Evolutionary conservation across 2,888 invertebrate genomes (phyloP).

Genomic region (Melolontha melolontha): DNA sequence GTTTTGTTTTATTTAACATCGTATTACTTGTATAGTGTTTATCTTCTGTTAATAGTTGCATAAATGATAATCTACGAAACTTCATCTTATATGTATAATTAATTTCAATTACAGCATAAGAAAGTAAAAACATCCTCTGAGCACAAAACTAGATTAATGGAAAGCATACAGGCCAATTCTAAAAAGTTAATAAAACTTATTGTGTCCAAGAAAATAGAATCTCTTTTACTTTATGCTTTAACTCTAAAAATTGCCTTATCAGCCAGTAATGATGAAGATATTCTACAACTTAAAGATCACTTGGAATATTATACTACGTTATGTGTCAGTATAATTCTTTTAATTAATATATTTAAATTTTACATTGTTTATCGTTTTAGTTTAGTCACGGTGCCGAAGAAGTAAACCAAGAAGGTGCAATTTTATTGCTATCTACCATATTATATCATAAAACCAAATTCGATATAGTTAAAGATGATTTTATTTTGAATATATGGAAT

Average conservation of each 20-base stretch:
- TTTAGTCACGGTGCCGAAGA: constrained; percentile 35
- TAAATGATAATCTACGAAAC: too few relatives aligned
- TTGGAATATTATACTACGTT: constrained; percentile 43
- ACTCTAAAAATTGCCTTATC: constrained; percentile 47
- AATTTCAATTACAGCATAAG: constrained; percentile 51
- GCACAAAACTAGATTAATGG: constrained; percentile 49
- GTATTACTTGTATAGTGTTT: too few relatives aligned
- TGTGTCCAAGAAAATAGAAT: background rate
- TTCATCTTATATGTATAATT: constrained; percentile 7
- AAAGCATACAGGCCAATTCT: constrained; percentile 15
- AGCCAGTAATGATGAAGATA: constrained; percentile 42
- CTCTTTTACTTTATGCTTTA: constrained; percentile 41
- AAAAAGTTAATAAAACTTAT: background rate
- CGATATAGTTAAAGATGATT: constrained; percentile 50
- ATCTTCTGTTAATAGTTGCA: too few relatives aligned
- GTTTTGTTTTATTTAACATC: too few relatives aligned
- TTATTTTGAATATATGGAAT: constrained; percentile 55
- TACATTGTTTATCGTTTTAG: constrained; percentile 40
- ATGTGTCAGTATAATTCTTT: background rate
- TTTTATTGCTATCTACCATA: constrained; percentile 56
- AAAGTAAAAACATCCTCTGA: constrained; percentile 54
- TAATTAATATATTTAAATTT: background rate
- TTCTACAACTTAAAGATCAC: constrained; percentile 38
- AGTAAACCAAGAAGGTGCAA: constrained; percentile 50
- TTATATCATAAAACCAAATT: constrained; percentile 56